These are phyloP conservation scores for Eriocheir sinensis DNA, from an alignment of 1,140 invertebrate genomes.

Conservation along the genomic window DNA sequence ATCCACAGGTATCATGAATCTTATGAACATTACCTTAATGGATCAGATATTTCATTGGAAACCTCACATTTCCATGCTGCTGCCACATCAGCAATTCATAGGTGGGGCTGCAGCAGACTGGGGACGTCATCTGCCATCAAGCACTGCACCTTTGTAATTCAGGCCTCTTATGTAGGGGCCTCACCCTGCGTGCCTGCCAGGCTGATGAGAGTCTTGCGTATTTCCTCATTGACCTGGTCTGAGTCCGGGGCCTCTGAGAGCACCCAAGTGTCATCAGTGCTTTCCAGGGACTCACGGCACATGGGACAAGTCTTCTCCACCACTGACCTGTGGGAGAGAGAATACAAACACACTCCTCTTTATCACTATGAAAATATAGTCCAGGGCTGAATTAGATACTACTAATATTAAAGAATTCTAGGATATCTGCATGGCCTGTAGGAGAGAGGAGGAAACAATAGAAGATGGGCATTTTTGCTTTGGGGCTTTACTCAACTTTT, in stretches of 20 bases:
- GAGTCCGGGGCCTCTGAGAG: slow-evolving; percentile 86
- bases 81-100: background rate
- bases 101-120: background rate
- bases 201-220: slow-evolving; percentile 83
- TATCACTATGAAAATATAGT: background rate
- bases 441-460: no score
- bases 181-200: slow-evolving; percentile 79
- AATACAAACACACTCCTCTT: background rate
- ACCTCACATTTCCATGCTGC: background rate
- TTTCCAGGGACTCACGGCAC: slow-evolving; percentile 85
- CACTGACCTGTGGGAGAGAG: slow-evolving; percentile 83
- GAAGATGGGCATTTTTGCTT: background rate
- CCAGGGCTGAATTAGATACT: background rate
- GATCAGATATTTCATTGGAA: no score
- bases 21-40: no score
- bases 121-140: background rate
- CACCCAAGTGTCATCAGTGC: slow-evolving; percentile 87
- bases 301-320: slow-evolving; percentile 87
- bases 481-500: no score
- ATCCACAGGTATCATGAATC: no score
- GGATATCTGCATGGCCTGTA: no score
- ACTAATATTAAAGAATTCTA: background rate
- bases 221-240: slow-evolving; percentile 85
- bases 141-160: background rate
- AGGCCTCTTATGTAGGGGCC: background rate